Conservation (phyloP, 2,113 vertebrate species). For the Zosterops borbonicus region DNA sequence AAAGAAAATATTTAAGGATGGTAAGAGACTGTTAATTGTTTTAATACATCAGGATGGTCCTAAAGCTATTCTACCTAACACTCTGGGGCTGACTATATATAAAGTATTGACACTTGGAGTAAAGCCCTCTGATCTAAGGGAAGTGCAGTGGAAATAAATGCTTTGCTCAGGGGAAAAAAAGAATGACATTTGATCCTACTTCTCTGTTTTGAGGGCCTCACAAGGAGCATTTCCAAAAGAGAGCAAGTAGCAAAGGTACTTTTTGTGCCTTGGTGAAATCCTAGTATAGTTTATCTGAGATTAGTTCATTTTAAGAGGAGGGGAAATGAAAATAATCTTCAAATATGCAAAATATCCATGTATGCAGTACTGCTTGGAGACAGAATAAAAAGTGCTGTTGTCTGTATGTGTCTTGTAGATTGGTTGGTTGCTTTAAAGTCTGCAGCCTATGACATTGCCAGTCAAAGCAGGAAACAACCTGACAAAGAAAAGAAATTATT, state of each 20-base stretch:
- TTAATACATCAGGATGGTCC: neutral
- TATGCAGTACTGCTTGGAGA: neutral
- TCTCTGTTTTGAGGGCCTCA: neutral
- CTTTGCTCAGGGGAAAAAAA: neutral
- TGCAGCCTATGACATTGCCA: neutral
- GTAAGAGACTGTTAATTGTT: neutral
- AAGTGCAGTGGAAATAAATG: neutral
- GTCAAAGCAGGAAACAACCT: neutral
- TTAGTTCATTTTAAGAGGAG: neutral
- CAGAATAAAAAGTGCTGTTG: neutral
- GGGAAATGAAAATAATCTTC: neutral
- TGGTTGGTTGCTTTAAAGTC: neutral
- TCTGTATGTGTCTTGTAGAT: neutral
- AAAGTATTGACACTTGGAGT: neutral
- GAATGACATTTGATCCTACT: neutral
- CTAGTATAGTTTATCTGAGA: neutral
- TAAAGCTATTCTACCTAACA: neutral
- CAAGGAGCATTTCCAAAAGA: neutral
- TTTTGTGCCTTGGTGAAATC: neutral
- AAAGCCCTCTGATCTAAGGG: neutral
- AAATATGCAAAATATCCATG: neutral
- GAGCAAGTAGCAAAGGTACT: neutral
- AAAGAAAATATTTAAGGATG: neutral
- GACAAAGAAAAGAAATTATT: neutral
- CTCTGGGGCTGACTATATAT: neutral